Percentiles rank a stretch among this genome's conserved stretches.
Conservation (phyloP, 1,140 invertebrate genomes). For the Ceratosolen solmsi region DNA sequence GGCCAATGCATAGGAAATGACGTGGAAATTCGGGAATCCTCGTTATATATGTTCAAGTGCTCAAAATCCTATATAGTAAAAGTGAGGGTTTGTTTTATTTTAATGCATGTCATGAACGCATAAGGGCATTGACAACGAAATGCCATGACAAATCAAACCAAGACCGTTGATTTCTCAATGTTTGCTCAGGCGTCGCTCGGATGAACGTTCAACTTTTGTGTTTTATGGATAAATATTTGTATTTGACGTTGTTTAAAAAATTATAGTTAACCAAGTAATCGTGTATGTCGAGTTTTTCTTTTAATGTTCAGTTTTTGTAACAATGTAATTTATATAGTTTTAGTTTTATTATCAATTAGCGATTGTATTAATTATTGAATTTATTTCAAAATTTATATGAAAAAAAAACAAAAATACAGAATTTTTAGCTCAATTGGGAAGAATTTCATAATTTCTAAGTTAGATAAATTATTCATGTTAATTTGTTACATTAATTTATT, state of each 20-base stretch:
- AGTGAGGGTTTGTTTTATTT: slow-evolving; percentile 55
- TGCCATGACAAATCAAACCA: slow-evolving; percentile 19
- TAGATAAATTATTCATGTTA: too few relatives aligned
- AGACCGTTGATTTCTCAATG: slow-evolving; percentile 32
- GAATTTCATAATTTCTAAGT: too few relatives aligned
- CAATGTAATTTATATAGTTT: too few relatives aligned
- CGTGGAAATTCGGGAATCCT: neutral
- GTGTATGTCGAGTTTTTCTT: neutral
- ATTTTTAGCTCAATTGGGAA: too few relatives aligned
- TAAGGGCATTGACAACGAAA: slow-evolving; percentile 37
- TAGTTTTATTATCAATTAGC: too few relatives aligned
- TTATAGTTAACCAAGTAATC: slow-evolving; percentile 23
- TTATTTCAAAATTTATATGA: too few relatives aligned
- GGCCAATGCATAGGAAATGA: slow-evolving; percentile 62
- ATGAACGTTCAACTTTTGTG: neutral
- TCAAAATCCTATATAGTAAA: slow-evolving; percentile 20
- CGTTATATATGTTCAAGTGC: neutral
- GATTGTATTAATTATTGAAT: too few relatives aligned
- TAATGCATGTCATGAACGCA: slow-evolving; percentile 56
- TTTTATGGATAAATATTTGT: slow-evolving; percentile 25
- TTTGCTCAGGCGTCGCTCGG: neutral
- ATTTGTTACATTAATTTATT: too few relatives aligned
- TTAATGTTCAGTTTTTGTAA: too few relatives aligned
- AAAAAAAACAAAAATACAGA: too few relatives aligned
- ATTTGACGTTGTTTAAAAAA: neutral